A percentile compares a stretch with the other conserved stretches of the same genome.
Conservation (phyloP, 2,113 vertebrate genomes). For the Seriola rivoliana region DNA sequence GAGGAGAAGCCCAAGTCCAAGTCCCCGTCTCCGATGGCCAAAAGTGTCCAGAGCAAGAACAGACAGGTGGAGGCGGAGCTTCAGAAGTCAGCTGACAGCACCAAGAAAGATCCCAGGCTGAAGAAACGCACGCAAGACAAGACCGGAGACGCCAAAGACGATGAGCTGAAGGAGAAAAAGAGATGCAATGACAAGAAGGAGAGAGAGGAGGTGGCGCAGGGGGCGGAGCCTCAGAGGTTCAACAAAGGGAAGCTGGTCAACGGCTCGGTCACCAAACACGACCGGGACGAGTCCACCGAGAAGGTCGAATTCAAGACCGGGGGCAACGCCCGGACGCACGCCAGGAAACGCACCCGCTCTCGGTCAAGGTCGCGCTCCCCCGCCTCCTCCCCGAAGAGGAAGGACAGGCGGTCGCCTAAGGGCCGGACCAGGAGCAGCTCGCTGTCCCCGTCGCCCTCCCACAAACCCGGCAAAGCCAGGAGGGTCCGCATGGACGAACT, state of each 20-base stretch:
- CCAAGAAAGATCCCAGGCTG: constrained; percentile 92
- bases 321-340: constrained; percentile 81
- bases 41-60: constrained; percentile 82
- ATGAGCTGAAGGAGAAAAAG: constrained; percentile 86
- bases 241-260: constrained; percentile 90
- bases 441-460: constrained; percentile 81
- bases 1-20: constrained; percentile 90
- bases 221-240: constrained; percentile 84
- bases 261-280: constrained; percentile 90
- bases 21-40: constrained; percentile 89
- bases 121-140: constrained; percentile 92
- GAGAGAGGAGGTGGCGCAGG: constrained; percentile 86
- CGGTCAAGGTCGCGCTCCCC: constrained; percentile 92
- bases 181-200: constrained; percentile 90
- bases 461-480: constrained; percentile 87
- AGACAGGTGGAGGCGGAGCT: constrained; percentile 86
- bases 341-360: constrained; percentile 92
- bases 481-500: constrained; percentile 83
- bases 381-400: constrained; percentile 89
- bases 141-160: constrained; percentile 84
- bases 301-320: constrained; percentile 48
- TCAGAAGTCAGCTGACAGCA: constrained; percentile 83
- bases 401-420: constrained; percentile 93
- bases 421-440: constrained; percentile 89
- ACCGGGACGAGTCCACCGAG: constrained; percentile 34